A percentile compares a stretch with the other conserved stretches of the same genome.
phyloP scores from a whole-genome alignment of 2,113 vertebrate genomes.

The Nycticebus coucang region DNA sequence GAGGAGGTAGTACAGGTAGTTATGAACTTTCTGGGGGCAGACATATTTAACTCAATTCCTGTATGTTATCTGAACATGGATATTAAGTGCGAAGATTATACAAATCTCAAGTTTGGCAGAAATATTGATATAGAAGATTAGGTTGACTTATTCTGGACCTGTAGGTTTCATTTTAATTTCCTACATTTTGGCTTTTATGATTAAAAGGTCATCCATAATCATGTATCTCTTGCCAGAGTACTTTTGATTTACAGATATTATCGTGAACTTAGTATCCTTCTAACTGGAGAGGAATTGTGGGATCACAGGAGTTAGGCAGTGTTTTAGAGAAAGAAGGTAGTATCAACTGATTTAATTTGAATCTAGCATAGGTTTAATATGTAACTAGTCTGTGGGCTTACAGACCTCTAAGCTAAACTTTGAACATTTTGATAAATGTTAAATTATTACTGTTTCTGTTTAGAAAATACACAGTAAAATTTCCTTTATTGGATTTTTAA shows the following conservation, averaged over 20 bases:
- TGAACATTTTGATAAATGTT: constrained; percentile 21
- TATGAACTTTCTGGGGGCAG: constrained; percentile 14
- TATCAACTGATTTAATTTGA: constrained; percentile 53
- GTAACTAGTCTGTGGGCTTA: constrained; percentile 16
- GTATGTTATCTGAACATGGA: neutral
- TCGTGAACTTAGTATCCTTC: neutral
- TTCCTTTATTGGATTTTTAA: constrained; percentile 27
- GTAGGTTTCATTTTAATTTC: constrained; percentile 34
- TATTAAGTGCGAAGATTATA: constrained; percentile 26
- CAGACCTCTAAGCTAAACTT: constrained; percentile 33
- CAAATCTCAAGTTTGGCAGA: constrained; percentile 8
- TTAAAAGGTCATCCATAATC: constrained; percentile 36
- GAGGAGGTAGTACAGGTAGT: neutral
- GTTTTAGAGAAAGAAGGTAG: neutral
- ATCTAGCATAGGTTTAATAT: neutral
- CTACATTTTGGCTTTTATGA: neutral
- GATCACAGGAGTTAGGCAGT: neutral
- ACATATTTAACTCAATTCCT: neutral
- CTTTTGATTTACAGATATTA: constrained; percentile 32
- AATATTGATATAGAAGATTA: constrained; percentile 1
- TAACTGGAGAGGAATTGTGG: constrained; percentile 31
- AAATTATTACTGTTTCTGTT: neutral
- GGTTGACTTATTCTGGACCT: neutral
- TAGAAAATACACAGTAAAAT: constrained; percentile 4
- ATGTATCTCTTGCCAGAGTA: constrained; percentile 35